Evolutionary conservation across 2,113 vertebrate genomes (phyloP), one percentile per base, ranked within the genome.

Genomic region (Lampris megalopsis): DNA sequence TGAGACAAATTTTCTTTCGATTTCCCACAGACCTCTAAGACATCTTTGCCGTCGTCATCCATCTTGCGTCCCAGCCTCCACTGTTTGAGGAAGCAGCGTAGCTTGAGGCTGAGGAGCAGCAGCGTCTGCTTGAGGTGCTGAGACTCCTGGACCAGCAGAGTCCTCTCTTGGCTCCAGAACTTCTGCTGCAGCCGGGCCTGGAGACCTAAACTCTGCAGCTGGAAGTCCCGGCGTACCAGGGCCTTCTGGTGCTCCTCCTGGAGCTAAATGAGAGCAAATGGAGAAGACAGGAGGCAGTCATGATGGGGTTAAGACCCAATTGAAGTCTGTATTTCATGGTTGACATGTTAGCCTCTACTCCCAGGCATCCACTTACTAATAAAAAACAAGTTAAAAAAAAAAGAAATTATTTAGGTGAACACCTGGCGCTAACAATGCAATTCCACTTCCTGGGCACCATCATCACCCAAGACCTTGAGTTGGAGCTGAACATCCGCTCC

Each of bases 21-120:
- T 10, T 9, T 3, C 10, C 1, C 37, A 62, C 69, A 1, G 95
- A 98, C 97, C 97, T 99, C 97, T 67, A 99, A 82, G 61, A 99
- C 94, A 82, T 98, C 96, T 77, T 96, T 96, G 73, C 94, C 94
- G 60, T 97, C 95, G 0, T 77, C 93, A 84, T 97, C 96, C 87
- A 97, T 92, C 79, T 95, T 90, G 89, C 96, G 96, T 88, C 97
- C 96, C 83, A 97, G 94, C 69, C 96, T 93, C 98, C 98, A 99
- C 73, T 95, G 93, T 84, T 98, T 98, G 89, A 99, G 96, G 90
- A 99, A 97, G 95, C 97, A 98, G 84, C 96, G 96, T n/a, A 99
- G 95, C 78, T 98, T 99, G 93, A 98, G 96, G 91, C 96, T 98
- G 89, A 98, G 96, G 81, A 98, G 92, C 49, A 98, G 84, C 75